A percentile compares a stretch with the other conserved stretches of the same genome.
Evolutionary conservation across 2,888 invertebrate genomes (phyloP).

Genomic region (Pammene fasciana): DNA sequence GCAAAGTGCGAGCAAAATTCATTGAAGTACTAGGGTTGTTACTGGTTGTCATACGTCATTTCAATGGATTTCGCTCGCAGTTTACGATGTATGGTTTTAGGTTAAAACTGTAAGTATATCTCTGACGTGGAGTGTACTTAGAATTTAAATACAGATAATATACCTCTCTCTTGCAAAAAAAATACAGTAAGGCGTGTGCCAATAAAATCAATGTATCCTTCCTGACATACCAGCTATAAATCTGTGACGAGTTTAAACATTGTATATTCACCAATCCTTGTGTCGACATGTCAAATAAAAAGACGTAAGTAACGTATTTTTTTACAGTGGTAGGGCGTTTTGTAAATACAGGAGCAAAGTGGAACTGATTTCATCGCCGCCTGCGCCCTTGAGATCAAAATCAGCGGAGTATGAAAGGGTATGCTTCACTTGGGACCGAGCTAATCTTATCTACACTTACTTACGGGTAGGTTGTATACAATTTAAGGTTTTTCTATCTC

Average conservation of each 20-base stretch:
- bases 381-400: slow-evolving; percentile 33
- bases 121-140: too few species aligned
- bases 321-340: background rate
- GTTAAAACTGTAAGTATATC: too few species aligned
- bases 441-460: background rate
- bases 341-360: background rate
- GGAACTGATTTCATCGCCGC: slow-evolving; percentile 24
- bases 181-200: background rate
- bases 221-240: slow-evolving; percentile 20
- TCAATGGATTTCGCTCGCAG: too few species aligned
- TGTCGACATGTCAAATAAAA: background rate
- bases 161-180: background rate
- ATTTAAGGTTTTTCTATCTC: too few species aligned
- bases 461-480: background rate
- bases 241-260: slow-evolving; percentile 33
- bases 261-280: slow-evolving; percentile 24
- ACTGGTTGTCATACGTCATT: too few species aligned
- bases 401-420: slow-evolving; percentile 31
- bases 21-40: too few species aligned
- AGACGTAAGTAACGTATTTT: background rate
- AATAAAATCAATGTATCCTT: slow-evolving; percentile 23
- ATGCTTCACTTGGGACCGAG: slow-evolving; percentile 22
- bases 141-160: background rate
- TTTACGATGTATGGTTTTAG: too few species aligned
- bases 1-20: too few species aligned